Conservation (phyloP, 2,113 vertebrate species). For the Hoplias malabaricus region DNA sequence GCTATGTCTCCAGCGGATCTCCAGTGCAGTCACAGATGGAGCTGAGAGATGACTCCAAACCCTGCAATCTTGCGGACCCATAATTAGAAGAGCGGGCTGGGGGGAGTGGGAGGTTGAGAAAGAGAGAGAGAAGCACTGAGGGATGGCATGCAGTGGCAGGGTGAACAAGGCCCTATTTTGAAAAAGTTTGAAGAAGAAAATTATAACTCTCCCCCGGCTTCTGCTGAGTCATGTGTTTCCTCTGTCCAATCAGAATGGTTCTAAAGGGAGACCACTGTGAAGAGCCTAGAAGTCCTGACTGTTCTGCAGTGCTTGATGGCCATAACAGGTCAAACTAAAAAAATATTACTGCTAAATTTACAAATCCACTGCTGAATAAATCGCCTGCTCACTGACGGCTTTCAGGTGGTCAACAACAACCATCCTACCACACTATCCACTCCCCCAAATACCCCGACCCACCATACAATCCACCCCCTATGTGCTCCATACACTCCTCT, state of each 20-base stretch:
- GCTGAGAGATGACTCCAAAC: conserved; percentile 50
- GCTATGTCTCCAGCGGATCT: conserved; percentile 1
- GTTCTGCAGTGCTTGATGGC: conserved; percentile 15
- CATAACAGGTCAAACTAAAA: conserved; percentile 34
- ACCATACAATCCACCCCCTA: conserved; percentile 3
- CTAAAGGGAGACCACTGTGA: not conserved
- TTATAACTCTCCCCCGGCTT: conserved; percentile 69
- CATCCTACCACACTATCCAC: not conserved
- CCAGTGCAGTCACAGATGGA: conserved; percentile 26
- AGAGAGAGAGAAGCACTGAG: not conserved
- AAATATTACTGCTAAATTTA: conserved; percentile 7
- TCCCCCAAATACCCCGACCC: conserved; percentile 1
- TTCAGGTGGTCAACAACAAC: not conserved
- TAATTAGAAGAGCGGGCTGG: conserved; percentile 59
- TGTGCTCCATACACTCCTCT: not conserved
- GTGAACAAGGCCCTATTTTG: conserved; percentile 57
- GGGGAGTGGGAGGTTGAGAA: conserved; percentile 5
- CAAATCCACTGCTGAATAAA: conserved; percentile 24
- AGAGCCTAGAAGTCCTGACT: not conserved
- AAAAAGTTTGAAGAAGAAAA: no score
- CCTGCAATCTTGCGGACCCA: conserved; percentile 62
- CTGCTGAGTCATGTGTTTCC: conserved; percentile 64
- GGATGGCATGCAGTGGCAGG: conserved; percentile 42
- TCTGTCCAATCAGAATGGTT: conserved; percentile 16
- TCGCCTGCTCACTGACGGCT: not conserved